Conservation (phyloP, 2,888 invertebrate genomes). For the Drosophila subsilvestris region DNA sequence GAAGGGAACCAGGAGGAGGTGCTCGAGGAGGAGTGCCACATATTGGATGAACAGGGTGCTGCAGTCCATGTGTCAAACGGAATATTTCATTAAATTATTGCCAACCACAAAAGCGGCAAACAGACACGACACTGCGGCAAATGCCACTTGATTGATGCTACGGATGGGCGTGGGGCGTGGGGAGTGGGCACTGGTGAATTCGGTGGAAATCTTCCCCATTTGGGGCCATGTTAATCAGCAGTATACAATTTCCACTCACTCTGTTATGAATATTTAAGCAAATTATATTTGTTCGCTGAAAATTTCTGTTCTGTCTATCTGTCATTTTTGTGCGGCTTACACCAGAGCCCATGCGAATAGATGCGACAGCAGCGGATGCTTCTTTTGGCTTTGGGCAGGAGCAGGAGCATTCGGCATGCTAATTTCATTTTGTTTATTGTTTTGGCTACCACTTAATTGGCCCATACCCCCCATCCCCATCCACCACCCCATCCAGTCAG, state of each 20-base stretch:
- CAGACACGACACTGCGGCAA: conserved; percentile 37
- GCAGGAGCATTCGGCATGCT: conserved; percentile 53
- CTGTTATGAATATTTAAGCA: conserved; percentile 66
- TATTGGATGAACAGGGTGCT: conserved; percentile 17
- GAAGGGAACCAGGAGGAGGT: conserved; percentile 1
- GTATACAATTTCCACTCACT: conserved; percentile 52
- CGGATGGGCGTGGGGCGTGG: not conserved
- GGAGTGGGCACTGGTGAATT: not conserved
- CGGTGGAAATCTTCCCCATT: conserved; percentile 1
- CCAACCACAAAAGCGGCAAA: conserved; percentile 37
- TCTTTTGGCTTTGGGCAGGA: not conserved
- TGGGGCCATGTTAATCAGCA: conserved; percentile 59
- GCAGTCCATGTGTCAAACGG: conserved; percentile 47
- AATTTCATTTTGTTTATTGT: conserved; percentile 79
- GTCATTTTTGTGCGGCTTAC: conserved; percentile 22
- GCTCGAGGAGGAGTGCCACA: conserved; percentile 1
- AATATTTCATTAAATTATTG: conserved; percentile 67
- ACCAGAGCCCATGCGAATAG: conserved; percentile 35
- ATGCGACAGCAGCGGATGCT: conserved; percentile 58
- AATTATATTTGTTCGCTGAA: conserved; percentile 60
- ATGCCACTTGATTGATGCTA: conserved; percentile 65
- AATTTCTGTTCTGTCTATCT: conserved; percentile 29
- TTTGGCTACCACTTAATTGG: conserved; percentile 74
- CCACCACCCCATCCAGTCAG: not conserved
- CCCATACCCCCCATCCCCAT: conserved; percentile 34